phyloP scores from a whole-genome alignment of 2,888 invertebrate genomes.

The Brachyptera risi region DNA sequence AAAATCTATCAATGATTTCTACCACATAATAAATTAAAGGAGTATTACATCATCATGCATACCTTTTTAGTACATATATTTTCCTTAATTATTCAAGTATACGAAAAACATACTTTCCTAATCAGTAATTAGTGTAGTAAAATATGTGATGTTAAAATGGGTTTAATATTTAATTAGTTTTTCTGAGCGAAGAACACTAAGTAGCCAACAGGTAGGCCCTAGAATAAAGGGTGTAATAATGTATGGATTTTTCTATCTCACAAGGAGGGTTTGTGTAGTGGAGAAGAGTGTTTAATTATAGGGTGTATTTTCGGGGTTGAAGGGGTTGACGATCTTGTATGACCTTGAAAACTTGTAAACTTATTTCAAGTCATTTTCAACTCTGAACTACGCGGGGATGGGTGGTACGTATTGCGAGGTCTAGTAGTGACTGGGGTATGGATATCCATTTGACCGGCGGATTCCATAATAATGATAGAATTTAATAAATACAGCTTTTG shows the following conservation, averaged over 20 bases:
- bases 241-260: slow-evolving; percentile 1
- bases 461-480: too few species aligned
- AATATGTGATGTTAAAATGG: not conserved
- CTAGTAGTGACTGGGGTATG: too few species aligned
- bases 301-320: slow-evolving; percentile 17
- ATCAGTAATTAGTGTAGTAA: slow-evolving; percentile 11
- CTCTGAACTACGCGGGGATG: too few species aligned
- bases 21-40: too few species aligned
- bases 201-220: not conserved
- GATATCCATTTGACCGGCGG: too few species aligned
- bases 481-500: too few species aligned
- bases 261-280: not conserved
- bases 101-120: not conserved
- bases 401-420: too few species aligned
- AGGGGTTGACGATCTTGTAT: not conserved
- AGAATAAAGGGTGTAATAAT: slow-evolving; percentile 15
- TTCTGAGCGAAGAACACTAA: not conserved
- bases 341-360: slow-evolving; percentile 13
- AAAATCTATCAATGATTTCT: too few species aligned
- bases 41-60: too few species aligned
- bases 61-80: too few species aligned
- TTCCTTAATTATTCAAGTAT: not conserved
- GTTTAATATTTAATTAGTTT: slow-evolving; percentile 20
- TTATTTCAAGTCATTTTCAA: not conserved
- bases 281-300: slow-evolving; percentile 20